A percentile compares a stretch with the other conserved stretches of the same genome.
Conservation (phyloP, 2,113 vertebrate genomes). For the Rhineura floridana region DNA sequence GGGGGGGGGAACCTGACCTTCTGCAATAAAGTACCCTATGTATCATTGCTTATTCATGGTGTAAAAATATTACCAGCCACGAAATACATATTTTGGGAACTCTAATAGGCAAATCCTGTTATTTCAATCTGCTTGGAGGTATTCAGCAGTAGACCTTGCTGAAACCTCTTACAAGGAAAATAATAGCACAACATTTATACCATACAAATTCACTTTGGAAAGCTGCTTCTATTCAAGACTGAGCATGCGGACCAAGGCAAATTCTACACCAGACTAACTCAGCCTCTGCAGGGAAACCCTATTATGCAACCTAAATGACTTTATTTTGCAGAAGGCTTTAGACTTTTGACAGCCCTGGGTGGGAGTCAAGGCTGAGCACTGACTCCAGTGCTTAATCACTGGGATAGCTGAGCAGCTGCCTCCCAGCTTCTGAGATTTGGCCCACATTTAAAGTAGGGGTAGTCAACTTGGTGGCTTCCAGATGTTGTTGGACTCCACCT, state of each 20-base stretch:
- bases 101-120: conserved; percentile 31
- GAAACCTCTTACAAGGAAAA: conserved; percentile 27
- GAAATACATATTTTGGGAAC: conserved; percentile 32
- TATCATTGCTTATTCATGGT: conserved; percentile 39
- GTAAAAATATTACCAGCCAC: conserved; percentile 60
- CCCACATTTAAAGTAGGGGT: not conserved
- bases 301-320: not conserved
- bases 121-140: conserved; percentile 24
- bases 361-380: not conserved
- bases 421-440: not conserved
- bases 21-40: conserved; percentile 58
- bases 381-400: not conserved
- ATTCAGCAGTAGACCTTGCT: not conserved
- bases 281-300: not conserved
- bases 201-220: not conserved
- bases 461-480: no score
- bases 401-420: no score
- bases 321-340: not conserved
- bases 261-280: not conserved
- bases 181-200: not conserved
- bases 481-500: no score
- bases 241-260: not conserved
- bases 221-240: not conserved
- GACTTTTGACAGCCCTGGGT: not conserved
- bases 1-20: conserved; percentile 60